Percentiles rank a stretch among this genome's conserved stretches.
phyloP scores from a whole-genome alignment of 2,113 vertebrate genomes.

The Cynocephalus volans region DNA sequence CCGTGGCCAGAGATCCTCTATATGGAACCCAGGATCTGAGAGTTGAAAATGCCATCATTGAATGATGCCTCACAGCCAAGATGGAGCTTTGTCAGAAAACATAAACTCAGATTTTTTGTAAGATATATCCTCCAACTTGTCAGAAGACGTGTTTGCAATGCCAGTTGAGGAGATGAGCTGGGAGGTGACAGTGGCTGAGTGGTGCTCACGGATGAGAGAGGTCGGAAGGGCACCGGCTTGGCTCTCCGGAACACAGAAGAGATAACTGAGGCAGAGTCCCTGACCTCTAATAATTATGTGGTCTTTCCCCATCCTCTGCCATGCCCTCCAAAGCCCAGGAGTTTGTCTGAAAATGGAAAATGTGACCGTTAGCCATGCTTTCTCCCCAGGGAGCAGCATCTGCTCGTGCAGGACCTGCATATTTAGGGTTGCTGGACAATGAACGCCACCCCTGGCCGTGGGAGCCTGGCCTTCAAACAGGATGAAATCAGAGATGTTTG shows the following conservation, averaged over 20 bases:
- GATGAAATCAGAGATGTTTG: not conserved
- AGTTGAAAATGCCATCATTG: not conserved
- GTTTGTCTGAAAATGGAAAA: not conserved
- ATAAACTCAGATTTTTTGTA: not conserved
- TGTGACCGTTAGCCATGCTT: no score
- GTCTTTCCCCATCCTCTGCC: not conserved
- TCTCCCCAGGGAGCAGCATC: not conserved
- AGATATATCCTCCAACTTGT: not conserved
- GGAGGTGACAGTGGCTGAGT: not conserved
- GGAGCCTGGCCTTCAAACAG: not conserved
- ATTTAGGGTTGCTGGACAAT: not conserved
- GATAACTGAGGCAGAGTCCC: not conserved
- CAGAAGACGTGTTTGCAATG: not conserved
- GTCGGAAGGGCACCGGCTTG: rapidly evolving
- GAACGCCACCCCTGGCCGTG: not conserved
- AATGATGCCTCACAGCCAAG: not conserved
- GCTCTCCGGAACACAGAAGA: not conserved
- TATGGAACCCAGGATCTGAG: not conserved
- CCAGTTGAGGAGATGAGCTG: not conserved
- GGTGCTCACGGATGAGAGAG: rapidly evolving
- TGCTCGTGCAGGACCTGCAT: not conserved
- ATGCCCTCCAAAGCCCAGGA: not conserved
- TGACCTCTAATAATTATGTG: not conserved
- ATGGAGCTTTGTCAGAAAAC: not conserved
- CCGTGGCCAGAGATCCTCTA: not conserved